Base-by-base conservation (phyloP, 2,113 vertebrate genomes). In the Plecturocebus donacophilus region DNA sequence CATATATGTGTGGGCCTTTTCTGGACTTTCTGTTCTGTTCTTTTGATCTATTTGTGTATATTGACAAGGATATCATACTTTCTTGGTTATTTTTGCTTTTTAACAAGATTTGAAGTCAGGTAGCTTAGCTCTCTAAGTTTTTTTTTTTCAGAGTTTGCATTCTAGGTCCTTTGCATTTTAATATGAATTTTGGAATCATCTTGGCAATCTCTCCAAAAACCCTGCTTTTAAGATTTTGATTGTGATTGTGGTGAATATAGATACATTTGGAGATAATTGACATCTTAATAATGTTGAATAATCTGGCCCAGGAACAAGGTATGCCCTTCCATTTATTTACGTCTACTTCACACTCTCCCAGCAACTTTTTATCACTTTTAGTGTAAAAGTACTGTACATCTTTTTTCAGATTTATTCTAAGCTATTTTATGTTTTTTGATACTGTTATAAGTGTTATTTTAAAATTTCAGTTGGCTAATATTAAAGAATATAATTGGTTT, bases 111-210 rank as follows among this genome's bases (percentile, higher is more conserved):
- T 79, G 54, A 93, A 75, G 84, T 68, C 52, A 61, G 38, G 16
- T 58, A 38, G 19, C 40, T 84, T 32, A 91, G 17, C 17, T 40
- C 25, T 75, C 12, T 20, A 56, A 14, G 10, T 85, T 93, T 35
- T 75, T 13, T 13, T 47, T 38, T 76, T 64, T 64, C 27, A 14
- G 27, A 30, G 61, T 64, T 64, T 64, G 61, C 27, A 35, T 92
- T 89, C 87, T 64, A 73, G 56, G 23, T 58, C 16, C 40, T 90
- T 87, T 93, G 40, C 19, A 35, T 91, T 95, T 87, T 97, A 32
- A 71, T 64, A 19, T 35, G 49, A 86, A 56, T 81, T 90, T 90
- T 73, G 73, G 52, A 90, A 38, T 94, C 14, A 73, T 35, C n/a
- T 87, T 94, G 64, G 30, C 30, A 76, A 16, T 87, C 58, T 95